These are phyloP conservation scores for Astatoreochromis straeleni DNA, from an alignment of 2,113 vertebrate genomes.

Conservation along the genomic window DNA sequence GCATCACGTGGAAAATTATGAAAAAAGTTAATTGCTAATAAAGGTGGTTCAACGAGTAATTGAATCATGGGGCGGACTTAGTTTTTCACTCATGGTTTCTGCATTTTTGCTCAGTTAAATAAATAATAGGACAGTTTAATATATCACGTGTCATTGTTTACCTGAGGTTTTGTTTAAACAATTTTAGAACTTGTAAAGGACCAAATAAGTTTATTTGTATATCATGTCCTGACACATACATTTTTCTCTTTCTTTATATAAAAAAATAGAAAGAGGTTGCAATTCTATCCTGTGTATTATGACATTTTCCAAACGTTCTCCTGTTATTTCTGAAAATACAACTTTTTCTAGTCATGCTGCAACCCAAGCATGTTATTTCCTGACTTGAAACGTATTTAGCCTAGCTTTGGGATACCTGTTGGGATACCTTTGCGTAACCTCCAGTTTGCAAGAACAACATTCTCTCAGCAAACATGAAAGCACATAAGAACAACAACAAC, in stretches of 20 bases:
- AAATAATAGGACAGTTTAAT: neutral
- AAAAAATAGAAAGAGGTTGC: neutral
- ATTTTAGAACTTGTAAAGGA: neutral
- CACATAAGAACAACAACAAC: neutral
- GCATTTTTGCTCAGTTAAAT: neutral
- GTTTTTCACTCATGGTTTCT: neutral
- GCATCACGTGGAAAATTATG: neutral
- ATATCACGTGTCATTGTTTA: neutral
- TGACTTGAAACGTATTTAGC: neutral
- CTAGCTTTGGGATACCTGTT: neutral
- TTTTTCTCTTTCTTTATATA: neutral
- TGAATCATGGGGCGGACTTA: neutral
- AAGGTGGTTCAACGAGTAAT: neutral
- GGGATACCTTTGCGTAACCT: neutral
- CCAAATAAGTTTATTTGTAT: neutral
- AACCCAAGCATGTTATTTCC: neutral
- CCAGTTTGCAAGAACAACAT: neutral
- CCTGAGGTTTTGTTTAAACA: neutral
- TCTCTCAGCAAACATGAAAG: neutral
- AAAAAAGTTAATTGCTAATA: neutral
- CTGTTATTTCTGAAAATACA: neutral
- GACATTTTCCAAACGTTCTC: neutral
- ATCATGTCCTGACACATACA: neutral
- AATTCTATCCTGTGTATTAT: neutral
- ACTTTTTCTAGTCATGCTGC: neutral